A percentile compares a stretch with the other conserved stretches of the same genome.
Evolutionary conservation across 2,888 invertebrate genomes (phyloP).

Genomic region (Erebia aethiops): DNA sequence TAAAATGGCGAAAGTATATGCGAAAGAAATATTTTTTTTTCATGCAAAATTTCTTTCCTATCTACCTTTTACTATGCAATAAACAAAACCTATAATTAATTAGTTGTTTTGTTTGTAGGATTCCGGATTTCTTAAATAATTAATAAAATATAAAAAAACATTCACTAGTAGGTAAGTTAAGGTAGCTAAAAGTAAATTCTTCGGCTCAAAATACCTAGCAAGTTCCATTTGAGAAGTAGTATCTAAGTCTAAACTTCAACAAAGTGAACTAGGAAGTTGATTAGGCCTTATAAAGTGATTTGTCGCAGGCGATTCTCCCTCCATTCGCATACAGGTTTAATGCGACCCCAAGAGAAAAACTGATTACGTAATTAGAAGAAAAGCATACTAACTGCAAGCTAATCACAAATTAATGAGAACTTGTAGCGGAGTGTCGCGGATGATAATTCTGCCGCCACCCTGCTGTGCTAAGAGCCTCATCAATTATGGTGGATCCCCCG

Average conservation of each 20-base stretch:
- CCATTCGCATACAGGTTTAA: constrained; percentile 31
- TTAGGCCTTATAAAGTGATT: constrained; percentile 25
- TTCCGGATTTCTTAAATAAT: no score
- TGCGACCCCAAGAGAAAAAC: constrained; percentile 58
- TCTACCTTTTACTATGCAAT: no score
- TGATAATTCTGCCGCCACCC: constrained; percentile 76
- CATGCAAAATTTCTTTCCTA: background rate
- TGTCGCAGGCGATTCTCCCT: constrained; percentile 19
- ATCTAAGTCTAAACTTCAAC: background rate
- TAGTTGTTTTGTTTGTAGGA: no score
- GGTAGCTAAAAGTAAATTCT: no score
- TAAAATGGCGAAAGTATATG: background rate
- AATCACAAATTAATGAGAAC: constrained; percentile 82
- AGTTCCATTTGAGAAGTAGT: background rate
- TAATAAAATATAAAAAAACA: no score
- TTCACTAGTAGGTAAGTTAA: no score
- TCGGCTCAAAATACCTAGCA: background rate
- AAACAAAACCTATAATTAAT: no score
- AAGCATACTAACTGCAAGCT: constrained; percentile 74
- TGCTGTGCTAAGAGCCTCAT: constrained; percentile 81
- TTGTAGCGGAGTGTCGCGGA: constrained; percentile 75
- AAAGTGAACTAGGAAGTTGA: constrained; percentile 33
- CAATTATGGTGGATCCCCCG: constrained; percentile 77
- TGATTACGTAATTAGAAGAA: constrained; percentile 78
- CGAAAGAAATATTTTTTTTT: background rate